phyloP scores from a whole-genome alignment of 2,888 invertebrate species.

The Machimus atricapillus region DNA sequence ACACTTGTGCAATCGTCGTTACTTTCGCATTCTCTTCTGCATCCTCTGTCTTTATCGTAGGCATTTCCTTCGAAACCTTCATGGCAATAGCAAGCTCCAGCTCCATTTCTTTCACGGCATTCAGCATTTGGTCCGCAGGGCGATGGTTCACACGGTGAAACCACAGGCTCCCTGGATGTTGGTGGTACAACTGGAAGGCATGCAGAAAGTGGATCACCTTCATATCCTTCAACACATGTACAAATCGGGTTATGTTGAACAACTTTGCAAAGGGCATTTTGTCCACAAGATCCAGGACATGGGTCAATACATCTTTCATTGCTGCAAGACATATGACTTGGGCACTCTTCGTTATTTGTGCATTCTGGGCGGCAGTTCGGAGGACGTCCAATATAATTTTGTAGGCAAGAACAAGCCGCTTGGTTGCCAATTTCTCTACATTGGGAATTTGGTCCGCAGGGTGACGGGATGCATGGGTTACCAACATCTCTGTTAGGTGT shows the following conservation, averaged over 20 bases:
- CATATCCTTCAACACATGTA: constrained; percentile 81
- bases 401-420: constrained; percentile 84
- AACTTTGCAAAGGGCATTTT: constrained; percentile 82
- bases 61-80: constrained; percentile 83
- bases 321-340: constrained; percentile 80
- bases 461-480: constrained; percentile 81
- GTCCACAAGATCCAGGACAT: constrained; percentile 80
- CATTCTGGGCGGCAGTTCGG: constrained; percentile 88
- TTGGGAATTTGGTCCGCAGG: constrained; percentile 84
- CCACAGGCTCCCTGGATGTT: constrained; percentile 69
- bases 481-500: constrained; percentile 56
- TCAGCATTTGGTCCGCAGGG: constrained; percentile 88
- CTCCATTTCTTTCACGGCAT: constrained; percentile 81
- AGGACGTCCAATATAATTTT: constrained; percentile 82
- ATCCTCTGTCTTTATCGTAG: constrained; percentile 72
- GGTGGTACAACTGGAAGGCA: constrained; percentile 60
- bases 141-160: constrained; percentile 82
- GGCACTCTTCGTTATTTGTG: constrained; percentile 80
- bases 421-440: constrained; percentile 81
- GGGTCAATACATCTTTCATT: constrained; percentile 85
- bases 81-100: constrained; percentile 84
- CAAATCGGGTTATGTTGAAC: constrained; percentile 83
- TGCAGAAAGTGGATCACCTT: constrained; percentile 75
- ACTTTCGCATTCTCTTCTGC: constrained; percentile 77
- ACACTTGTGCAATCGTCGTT: constrained; percentile 77